Evolutionary conservation across 2,888 invertebrate genomes (phyloP), one percentile per base, ranked within the genome.

Genomic region (Drosophila ezoana): DNA sequence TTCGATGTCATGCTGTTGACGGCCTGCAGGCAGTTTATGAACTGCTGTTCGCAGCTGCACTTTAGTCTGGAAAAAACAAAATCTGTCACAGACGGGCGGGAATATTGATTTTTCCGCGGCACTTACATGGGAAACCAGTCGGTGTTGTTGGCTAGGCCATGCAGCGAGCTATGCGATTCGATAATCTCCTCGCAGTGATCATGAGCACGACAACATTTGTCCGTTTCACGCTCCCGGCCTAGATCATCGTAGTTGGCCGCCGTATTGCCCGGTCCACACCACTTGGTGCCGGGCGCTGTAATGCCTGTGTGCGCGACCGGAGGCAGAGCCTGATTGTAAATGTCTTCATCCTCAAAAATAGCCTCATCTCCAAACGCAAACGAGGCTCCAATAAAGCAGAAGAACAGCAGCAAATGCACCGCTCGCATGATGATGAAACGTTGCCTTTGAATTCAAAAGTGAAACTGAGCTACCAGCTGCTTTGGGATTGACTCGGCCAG

Each of bases 241-340:
- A 98, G 94, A 85, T 97, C 96, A 45, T 95, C 95, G 91, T 95
- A 96, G 80, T 95, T 94, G 23, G 94, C 94, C 0, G 97, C 97
- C 0, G 95, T 95, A 90, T 95, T 95, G 1, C 98, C 98, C 77
- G 96, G 96, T 16, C 98, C 98, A 92, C 98, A 98, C 98, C 98
- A 98, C 90, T 97, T 96, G 0, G 98, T 98, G 10, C 98, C 98
- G 0, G 97, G 92, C 13, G 79, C 89, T 3, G 91, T 92, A 20
- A 91, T 79, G 3, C 91, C 91, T 0, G 88, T 84, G 10, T 81
- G 75, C 0, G 82, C 73, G n/a, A 86, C 72, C 5, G 90, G 84
- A 1, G 91, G 91, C 48, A 91, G 57, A 0, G 90, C 91, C 52
- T 85, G 83, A 40, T 83, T 89, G 62, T 91, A 92, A 35, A 92